A percentile compares a stretch with the other conserved stretches of the same genome.
Conservation (phyloP, 2,888 invertebrate genomes). For the Flabesymbios commensalis region DNA sequence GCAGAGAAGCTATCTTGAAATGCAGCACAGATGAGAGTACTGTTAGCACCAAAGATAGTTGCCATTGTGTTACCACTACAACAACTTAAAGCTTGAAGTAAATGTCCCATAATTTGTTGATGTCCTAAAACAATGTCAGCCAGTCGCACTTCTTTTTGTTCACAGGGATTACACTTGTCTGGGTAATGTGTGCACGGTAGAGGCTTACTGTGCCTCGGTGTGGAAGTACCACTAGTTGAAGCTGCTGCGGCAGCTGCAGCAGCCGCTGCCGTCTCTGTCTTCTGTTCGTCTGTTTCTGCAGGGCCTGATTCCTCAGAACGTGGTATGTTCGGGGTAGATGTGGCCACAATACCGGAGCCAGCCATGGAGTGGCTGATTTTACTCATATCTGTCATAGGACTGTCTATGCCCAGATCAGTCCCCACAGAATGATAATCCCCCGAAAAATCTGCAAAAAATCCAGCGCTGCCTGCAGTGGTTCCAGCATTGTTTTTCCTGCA, state of each 20-base stretch:
- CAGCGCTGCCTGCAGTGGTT: background rate
- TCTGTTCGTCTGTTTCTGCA: slow-evolving; percentile 82
- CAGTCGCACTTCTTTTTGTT: slow-evolving; percentile 22
- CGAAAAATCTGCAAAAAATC: too few relatives aligned
- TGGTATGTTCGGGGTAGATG: slow-evolving; percentile 35
- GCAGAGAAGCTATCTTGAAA: slow-evolving; percentile 50
- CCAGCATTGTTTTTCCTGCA: too few relatives aligned
- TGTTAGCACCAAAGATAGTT: slow-evolving; percentile 53
- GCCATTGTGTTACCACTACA: slow-evolving; percentile 75
- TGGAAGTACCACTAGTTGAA: background rate
- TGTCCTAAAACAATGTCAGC: slow-evolving; percentile 56
- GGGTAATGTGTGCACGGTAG: slow-evolving; percentile 24
- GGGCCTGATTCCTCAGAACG: slow-evolving; percentile 49
- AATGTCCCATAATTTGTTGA: slow-evolving; percentile 76
- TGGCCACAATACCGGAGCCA: background rate
- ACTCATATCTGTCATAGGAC: slow-evolving; percentile 45
- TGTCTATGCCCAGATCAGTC: slow-evolving; percentile 21
- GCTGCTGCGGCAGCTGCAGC: background rate
- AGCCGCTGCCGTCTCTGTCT: slow-evolving; percentile 65
- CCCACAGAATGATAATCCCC: too few relatives aligned
- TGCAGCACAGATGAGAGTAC: slow-evolving; percentile 29
- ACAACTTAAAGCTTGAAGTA: slow-evolving; percentile 79
- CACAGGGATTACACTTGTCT: slow-evolving; percentile 8
- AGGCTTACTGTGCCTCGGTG: background rate
- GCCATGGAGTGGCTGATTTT: slow-evolving; percentile 41